phyloP scores from a whole-genome alignment of 1,140 invertebrate species.

The Neodiprion fabricii region DNA sequence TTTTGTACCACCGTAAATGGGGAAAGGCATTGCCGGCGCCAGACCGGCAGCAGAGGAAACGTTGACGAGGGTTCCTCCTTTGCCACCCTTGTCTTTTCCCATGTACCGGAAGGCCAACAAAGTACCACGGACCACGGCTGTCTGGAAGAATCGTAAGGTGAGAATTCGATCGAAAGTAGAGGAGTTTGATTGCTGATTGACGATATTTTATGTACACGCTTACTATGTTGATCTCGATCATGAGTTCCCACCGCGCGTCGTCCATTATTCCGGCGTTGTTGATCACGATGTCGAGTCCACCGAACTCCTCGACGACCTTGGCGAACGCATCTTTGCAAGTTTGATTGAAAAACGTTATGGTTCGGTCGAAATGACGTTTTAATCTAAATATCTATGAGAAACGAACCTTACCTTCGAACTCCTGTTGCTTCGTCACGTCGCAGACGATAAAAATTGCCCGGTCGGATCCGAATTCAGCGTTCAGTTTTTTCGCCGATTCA shows the following conservation, averaged over 20 bases:
- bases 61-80: slow-evolving; percentile 67
- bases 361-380: too few species aligned
- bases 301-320: slow-evolving; percentile 39
- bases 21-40: slow-evolving; percentile 60
- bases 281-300: slow-evolving; percentile 56
- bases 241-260: slow-evolving; percentile 54
- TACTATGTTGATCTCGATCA: slow-evolving; percentile 51
- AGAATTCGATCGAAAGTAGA: neutral
- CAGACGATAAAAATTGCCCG: slow-evolving; percentile 28
- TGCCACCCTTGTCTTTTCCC: slow-evolving; percentile 65
- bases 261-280: slow-evolving; percentile 60
- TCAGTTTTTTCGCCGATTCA: slow-evolving; percentile 20
- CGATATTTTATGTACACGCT: too few species aligned
- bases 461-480: slow-evolving; percentile 32
- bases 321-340: slow-evolving; percentile 45
- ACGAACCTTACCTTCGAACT: slow-evolving; percentile 27
- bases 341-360: neutral
- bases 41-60: slow-evolving; percentile 65
- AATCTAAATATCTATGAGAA: neutral
- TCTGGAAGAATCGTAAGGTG: neutral
- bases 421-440: slow-evolving; percentile 33
- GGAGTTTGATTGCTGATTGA: too few species aligned
- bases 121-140: slow-evolving; percentile 11
- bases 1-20: slow-evolving; percentile 70
- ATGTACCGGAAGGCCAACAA: slow-evolving; percentile 54